Base-by-base conservation (phyloP, 2,888 invertebrate species). In the Mellilla xanthometata region DNA sequence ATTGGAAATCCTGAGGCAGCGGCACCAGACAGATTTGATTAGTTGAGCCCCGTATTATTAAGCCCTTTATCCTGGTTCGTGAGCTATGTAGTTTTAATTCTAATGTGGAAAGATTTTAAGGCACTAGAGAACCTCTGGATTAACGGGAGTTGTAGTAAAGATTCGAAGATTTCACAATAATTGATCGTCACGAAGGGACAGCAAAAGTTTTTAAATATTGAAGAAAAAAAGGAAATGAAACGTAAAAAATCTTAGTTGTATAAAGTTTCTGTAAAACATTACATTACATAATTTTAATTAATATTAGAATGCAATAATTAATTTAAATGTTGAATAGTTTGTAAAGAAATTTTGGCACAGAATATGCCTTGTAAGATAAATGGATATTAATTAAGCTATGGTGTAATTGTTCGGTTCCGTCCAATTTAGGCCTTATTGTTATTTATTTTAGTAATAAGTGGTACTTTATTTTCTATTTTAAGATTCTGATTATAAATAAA, bases 1-100 rank as follows among this genome's bases (percentile, higher is more conserved):
- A 72, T 86, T 96, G 62, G 96, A 96, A 78, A 93, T 96, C 91
- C 75, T 96, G 40, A 91, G 96, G 39, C 95, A 96, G 67, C 93
- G 95, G 70, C 94, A 93, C 28, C 92, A 92, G 46, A 91, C 92
- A 0, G 95, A 96, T 79, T 90, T 95, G 65, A 94, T 95, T 72
- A 96, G 95, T 92, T 96, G 93, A 93, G 85, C 74, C 54, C 52
- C 35, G 40, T n/a, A n/a, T n/a, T n/a, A n/a, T n/a, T n/a, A n/a
- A n/a, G n/a, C n/a, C n/a, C n/a, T n/a, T n/a, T n/a, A n/a, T n/a
- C n/a, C n/a, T n/a, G n/a, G n/a, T n/a, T n/a, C n/a, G n/a, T n/a
- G n/a, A n/a, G n/a, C n/a, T n/a, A n/a, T n/a, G n/a, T n/a, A n/a
- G n/a, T n/a, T n/a, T n/a, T n/a, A n/a, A n/a, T n/a, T n/a, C n/a